Conservation (phyloP, 2,113 vertebrate genomes). For the Hypomesus transpacificus region DNA sequence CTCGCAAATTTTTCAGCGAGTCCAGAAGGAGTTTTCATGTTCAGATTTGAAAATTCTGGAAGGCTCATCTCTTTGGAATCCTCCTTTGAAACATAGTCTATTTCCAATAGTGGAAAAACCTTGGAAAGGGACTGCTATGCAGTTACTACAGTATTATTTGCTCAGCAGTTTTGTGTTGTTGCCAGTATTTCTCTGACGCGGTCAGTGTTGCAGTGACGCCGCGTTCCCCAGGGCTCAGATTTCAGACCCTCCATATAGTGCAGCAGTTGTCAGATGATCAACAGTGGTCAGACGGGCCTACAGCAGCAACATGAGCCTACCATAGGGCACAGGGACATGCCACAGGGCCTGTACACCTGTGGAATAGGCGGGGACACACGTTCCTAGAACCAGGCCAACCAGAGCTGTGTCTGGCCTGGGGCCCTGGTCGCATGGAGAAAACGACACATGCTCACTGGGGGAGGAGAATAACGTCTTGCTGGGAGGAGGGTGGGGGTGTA, state of each 20-base stretch:
- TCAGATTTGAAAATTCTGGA: constrained; percentile 9
- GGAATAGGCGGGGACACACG: constrained; percentile 24
- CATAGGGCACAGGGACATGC: constrained; percentile 45
- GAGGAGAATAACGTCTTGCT: constrained; percentile 35
- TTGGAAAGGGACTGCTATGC: constrained; percentile 16
- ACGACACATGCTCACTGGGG: constrained; percentile 71
- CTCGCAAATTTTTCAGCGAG: constrained; percentile 42
- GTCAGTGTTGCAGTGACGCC: constrained; percentile 9
- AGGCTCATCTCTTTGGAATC: too few species aligned
- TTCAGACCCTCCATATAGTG: constrained; percentile 25
- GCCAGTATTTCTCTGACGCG: constrained; percentile 26
- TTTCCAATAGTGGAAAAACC: not conserved
- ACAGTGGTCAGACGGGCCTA: constrained; percentile 37
- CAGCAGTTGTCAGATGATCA: constrained; percentile 4
- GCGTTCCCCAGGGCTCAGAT: constrained; percentile 26
- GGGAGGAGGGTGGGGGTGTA: constrained; percentile 27
- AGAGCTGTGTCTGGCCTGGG: constrained; percentile 51
- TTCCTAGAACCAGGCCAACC: constrained; percentile 67
- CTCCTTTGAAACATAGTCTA: too few species aligned
- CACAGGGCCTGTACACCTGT: constrained; percentile 64
- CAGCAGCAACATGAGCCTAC: constrained; percentile 63
- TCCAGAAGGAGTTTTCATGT: constrained; percentile 16
- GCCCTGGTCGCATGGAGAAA: constrained; percentile 69
- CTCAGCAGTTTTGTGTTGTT: not conserved
- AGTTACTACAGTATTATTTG: constrained; percentile 6